Conservation (phyloP, 2,888 invertebrate genomes). For the Orchesella flavescens region DNA sequence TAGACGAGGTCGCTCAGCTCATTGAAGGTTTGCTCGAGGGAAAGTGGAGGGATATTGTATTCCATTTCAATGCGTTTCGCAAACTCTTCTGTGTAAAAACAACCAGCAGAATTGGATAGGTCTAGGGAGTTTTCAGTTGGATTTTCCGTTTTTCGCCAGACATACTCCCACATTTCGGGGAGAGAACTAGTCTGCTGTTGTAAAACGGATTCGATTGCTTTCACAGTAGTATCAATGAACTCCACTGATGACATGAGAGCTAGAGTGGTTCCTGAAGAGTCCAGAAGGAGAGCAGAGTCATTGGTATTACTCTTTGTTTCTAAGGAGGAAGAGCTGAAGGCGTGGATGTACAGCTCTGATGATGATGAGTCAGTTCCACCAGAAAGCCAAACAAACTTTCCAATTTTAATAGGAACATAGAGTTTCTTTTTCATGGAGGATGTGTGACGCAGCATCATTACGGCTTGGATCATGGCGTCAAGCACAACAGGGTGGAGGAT, state of each 20-base stretch:
- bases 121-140: neutral
- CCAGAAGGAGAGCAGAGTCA: neutral
- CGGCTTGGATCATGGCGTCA: slow-evolving; percentile 51
- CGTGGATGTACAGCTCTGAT: neutral
- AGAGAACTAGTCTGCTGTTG: slow-evolving; percentile 1
- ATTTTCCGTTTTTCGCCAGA: neutral
- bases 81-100: neutral
- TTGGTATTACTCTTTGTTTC: neutral
- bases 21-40: neutral
- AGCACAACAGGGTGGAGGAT: slow-evolving; percentile 50
- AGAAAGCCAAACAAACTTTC: slow-evolving; percentile 36
- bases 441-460: slow-evolving; percentile 27
- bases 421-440: slow-evolving; percentile 11
- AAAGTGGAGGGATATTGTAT: neutral
- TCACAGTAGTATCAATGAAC: slow-evolving; percentile 28
- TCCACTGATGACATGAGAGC: neutral
- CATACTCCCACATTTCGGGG: slow-evolving; percentile 26
- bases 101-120: neutral
- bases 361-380: neutral
- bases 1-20: neutral
- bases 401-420: slow-evolving; percentile 25
- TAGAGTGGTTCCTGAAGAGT: neutral
- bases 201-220: slow-evolving; percentile 11
- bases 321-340: neutral
- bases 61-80: neutral